These are phyloP conservation scores for Mycalesis mineus DNA, from an alignment of 2,888 invertebrate genomes.

Conservation along the genomic window DNA sequence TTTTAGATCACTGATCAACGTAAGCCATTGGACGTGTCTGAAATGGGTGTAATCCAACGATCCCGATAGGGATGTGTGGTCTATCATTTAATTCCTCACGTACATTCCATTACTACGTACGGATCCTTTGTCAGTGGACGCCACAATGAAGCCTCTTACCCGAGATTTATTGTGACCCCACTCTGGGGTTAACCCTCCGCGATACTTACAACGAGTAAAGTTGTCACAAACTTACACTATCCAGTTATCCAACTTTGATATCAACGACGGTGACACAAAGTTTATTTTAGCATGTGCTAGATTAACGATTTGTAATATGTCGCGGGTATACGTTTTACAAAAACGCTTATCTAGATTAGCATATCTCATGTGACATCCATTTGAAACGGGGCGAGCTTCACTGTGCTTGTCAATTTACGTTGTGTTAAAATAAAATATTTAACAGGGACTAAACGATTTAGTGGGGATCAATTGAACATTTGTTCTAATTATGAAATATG, in stretches of 20 bases:
- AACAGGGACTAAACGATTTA: background rate
- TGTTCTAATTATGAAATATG: too few relatives aligned
- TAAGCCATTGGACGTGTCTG: conserved; percentile 10
- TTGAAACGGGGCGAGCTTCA: conserved; percentile 7
- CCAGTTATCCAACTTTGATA: conserved; percentile 2
- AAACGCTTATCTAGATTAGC: conserved; percentile 12
- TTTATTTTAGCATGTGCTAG: background rate
- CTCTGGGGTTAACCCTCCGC: conserved; percentile 21
- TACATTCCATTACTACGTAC: conserved; percentile 39
- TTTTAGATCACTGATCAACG: background rate
- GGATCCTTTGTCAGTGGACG: conserved; percentile 48
- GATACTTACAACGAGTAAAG: conserved; percentile 13
- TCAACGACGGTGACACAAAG: background rate
- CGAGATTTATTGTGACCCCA: conserved; percentile 51
- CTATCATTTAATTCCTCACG: conserved; percentile 43
- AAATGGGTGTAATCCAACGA: conserved; percentile 15
- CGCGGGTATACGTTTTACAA: background rate
- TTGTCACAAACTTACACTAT: conserved; percentile 2
- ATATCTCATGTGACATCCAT: conserved; percentile 5
- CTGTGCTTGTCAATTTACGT: background rate
- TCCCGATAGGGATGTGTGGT: conserved; percentile 16
- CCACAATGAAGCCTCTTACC: conserved; percentile 56
- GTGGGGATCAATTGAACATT: too few relatives aligned
- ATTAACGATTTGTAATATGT: background rate
- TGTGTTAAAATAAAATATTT: background rate